Evolutionary conservation across 2,888 invertebrate species (phyloP), one percentile per base, ranked within the genome.

Genomic region (Lysandra bellargus): DNA sequence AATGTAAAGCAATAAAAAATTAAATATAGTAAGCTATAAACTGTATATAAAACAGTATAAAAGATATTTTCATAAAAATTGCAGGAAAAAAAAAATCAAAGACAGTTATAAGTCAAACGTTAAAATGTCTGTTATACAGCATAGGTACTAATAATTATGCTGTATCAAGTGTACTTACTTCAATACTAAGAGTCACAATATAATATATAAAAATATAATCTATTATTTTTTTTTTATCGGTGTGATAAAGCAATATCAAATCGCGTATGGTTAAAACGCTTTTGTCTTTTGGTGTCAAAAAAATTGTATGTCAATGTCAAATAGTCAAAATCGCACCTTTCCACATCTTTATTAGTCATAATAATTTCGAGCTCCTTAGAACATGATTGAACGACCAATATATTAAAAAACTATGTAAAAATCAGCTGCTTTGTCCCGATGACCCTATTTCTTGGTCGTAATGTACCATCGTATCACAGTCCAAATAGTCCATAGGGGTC

Each of bases 401-500:
- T 53, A 14, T 30, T 23, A 3, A 30, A 30, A 40, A 74, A 23
- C 7, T 44, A 74, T 12, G 40, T 23, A 74, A 74, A n/a, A 33
- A 76, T 76, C 57, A 49, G 53, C 76, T 76, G 5, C 30, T 30
- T 2, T 33, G 44, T 14, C 49, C 49, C 33, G 76, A 76, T 2
- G 30, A 75, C 2, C 3, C 40, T 44, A 57, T 74, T 78, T 83
- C 82, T 9, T 73, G 73, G 30, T 82, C 79, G 75, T 73, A 90
- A n/a, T 86, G 87, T 1, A 93, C 82, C 1, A 86, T 81, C 79
- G 85, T 88, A 1, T 89, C 88, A 60, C 89, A 89, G 37, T 91
- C 90, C 77, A 94, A 86, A 85, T 94, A 94, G 80, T 94, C 94
- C 85, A 86, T 88, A 79, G 91, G 89, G 0, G 89, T 89, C 82